Evolutionary conservation across 2,113 vertebrate species (phyloP).

Genomic region (Zapus hudsonius): DNA sequence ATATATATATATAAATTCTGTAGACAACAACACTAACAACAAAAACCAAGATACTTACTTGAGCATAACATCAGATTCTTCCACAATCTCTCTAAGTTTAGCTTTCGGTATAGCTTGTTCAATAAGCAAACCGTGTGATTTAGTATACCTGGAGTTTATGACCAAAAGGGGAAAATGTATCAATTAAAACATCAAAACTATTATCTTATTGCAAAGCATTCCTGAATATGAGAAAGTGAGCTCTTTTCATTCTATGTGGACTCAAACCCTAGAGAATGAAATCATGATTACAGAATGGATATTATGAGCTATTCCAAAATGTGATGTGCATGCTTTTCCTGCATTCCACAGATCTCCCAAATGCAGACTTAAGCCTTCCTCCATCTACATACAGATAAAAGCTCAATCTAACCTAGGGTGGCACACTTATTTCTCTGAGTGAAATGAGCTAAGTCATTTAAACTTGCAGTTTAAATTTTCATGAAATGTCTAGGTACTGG

Average conservation of each 20-base stretch:
- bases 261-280: conserved; percentile 40
- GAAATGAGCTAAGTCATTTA: not conserved
- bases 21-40: not conserved
- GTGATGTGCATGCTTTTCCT: not conserved
- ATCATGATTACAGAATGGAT: not conserved
- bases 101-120: conserved; percentile 93
- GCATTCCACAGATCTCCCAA: not conserved
- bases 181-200: not conserved
- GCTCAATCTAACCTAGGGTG: not conserved
- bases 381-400: not conserved
- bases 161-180: not conserved
- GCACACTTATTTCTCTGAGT: not conserved
- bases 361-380: not conserved
- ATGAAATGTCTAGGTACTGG: not conserved
- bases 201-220: not conserved
- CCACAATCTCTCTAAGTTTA: conserved; percentile 92
- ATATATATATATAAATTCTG: not conserved
- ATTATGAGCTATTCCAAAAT: not conserved
- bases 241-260: not conserved
- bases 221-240: not conserved
- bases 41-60: conserved; percentile 87
- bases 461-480: too few species aligned
- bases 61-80: conserved; percentile 94
- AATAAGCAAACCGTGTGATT: conserved; percentile 94
- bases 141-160: conserved; percentile 92